Percentiles rank a stretch among this genome's conserved stretches.
phyloP scores from a whole-genome alignment of 1,140 invertebrate species.

The Psilanteris sp. region DNA sequence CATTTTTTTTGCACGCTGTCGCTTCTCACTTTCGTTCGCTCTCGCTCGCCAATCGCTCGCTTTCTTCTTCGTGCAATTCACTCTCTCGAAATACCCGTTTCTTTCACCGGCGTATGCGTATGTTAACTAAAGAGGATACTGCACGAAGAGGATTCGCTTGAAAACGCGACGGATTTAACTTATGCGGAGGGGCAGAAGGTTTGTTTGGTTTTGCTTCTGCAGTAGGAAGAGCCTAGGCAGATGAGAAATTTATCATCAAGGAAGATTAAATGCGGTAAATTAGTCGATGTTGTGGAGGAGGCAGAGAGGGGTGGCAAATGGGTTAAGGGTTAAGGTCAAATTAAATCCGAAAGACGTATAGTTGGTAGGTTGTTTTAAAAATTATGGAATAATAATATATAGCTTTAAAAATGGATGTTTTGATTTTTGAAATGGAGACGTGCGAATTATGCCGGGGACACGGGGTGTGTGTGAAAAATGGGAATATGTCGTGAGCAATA shows the following conservation, averaged over 20 bases:
- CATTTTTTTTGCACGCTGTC: slow-evolving; percentile 44
- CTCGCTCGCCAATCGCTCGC: slow-evolving; percentile 27
- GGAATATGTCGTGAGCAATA: no score
- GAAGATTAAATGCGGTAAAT: slow-evolving; percentile 57
- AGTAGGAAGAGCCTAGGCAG: slow-evolving; percentile 34
- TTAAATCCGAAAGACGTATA: slow-evolving; percentile 28
- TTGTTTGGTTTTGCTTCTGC: slow-evolving; percentile 55
- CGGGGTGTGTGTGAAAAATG: no score
- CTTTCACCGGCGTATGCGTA: slow-evolving; percentile 39
- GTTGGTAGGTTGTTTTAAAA: background rate
- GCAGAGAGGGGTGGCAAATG: background rate
- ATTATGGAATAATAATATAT: no score
- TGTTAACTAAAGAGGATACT: slow-evolving; percentile 39
- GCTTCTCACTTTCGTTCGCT: slow-evolving; percentile 60
- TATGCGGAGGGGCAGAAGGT: slow-evolving; percentile 28
- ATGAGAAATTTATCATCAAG: slow-evolving; percentile 54
- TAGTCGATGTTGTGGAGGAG: background rate
- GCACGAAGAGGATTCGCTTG: slow-evolving; percentile 33
- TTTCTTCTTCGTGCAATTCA: slow-evolving; percentile 51
- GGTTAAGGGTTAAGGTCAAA: slow-evolving; percentile 53
- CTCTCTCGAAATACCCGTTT: slow-evolving; percentile 58
- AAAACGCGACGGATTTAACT: slow-evolving; percentile 52
- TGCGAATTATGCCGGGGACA: background rate
- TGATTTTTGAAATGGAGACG: background rate
- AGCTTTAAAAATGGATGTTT: background rate